Conservation (phyloP, 1,140 invertebrate species). For the Drosophila ambigua region DNA sequence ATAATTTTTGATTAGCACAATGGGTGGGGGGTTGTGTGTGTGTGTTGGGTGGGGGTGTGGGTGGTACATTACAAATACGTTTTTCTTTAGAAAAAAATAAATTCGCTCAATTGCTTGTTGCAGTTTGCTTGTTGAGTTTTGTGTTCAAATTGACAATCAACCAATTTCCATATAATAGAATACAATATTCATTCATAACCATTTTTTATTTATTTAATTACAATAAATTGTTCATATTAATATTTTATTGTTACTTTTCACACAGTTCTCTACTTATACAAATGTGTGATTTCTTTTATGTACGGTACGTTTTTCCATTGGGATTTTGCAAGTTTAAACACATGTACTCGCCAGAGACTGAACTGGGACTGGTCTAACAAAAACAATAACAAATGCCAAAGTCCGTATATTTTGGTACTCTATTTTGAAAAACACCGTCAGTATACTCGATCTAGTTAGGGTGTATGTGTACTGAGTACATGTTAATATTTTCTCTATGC, state of each 20-base stretch:
- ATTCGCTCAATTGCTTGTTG: constrained; percentile 68
- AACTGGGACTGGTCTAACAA: constrained; percentile 26
- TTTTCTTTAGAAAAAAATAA: constrained; percentile 69
- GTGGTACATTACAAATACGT: constrained; percentile 35
- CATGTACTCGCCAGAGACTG: not conserved
- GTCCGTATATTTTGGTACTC: not conserved
- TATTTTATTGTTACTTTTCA: constrained; percentile 33
- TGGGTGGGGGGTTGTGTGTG: no score
- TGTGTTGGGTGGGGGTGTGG: no score
- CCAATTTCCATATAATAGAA: constrained; percentile 39
- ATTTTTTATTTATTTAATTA: not conserved
- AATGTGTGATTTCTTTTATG: constrained; percentile 8
- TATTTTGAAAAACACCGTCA: constrained; percentile 27
- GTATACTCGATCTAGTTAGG: constrained; percentile 12
- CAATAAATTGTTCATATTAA: constrained; percentile 4
- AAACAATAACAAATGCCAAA: constrained; percentile 40
- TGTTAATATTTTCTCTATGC: not conserved
- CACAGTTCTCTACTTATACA: constrained; percentile 5
- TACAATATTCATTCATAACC: constrained; percentile 17
- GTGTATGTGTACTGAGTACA: constrained; percentile 4
- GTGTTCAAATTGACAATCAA: constrained; percentile 47
- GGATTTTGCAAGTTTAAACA: constrained; percentile 9
- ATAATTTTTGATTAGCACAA: constrained; percentile 24
- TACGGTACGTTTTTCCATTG: no score
- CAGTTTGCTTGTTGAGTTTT: constrained; percentile 43